These are phyloP conservation scores for Myoxocephalus aenaeus DNA, from an alignment of 2,797 vertebrate genomes.

Conservation along the genomic window DNA sequence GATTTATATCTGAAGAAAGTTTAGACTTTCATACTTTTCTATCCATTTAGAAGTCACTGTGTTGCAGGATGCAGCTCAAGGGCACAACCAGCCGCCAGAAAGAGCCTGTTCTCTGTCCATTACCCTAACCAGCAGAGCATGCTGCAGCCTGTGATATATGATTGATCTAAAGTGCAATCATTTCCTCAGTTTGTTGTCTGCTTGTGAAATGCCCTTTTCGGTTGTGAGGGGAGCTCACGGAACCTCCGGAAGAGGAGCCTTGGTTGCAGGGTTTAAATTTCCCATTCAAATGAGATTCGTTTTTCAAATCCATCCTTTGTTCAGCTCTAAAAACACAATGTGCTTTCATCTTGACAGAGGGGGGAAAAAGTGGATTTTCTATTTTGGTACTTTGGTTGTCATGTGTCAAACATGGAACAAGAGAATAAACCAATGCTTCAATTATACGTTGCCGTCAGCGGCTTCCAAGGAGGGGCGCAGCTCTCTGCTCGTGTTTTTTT, in stretches of 20 bases:
- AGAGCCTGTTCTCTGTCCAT: conserved; percentile 64
- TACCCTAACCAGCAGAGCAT: conserved; percentile 75
- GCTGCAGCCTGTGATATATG: conserved; percentile 66
- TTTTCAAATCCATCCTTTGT: conserved; percentile 40
- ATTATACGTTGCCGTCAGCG: conserved; percentile 39
- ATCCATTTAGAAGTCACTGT: conserved; percentile 52
- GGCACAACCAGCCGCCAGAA: conserved; percentile 62
- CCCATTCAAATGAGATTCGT: conserved; percentile 31
- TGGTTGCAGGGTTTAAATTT: conserved; percentile 13
- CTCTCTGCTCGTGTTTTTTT: conserved; percentile 45
- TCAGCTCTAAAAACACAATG: conserved; percentile 32
- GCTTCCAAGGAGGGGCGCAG: conserved; percentile 25
- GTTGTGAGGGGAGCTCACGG: conserved; percentile 27
- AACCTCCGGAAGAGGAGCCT: neutral
- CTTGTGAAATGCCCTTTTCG: conserved; percentile 59
- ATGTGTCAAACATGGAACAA: conserved; percentile 48
- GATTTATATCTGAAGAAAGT: conserved; percentile 31
- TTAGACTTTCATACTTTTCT: conserved; percentile 40
- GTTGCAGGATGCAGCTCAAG: conserved; percentile 55
- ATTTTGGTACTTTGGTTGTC: conserved; percentile 22
- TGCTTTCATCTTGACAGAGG: conserved; percentile 20
- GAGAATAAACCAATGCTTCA: conserved; percentile 25
- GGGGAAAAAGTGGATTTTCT: conserved; percentile 22
- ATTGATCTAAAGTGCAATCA: conserved; percentile 76
- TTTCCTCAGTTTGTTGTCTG: conserved; percentile 75